Percentiles rank a stretch among this genome's conserved stretches.
Conservation (phyloP, 1,140 invertebrate species). For the Drosophila tani region DNA sequence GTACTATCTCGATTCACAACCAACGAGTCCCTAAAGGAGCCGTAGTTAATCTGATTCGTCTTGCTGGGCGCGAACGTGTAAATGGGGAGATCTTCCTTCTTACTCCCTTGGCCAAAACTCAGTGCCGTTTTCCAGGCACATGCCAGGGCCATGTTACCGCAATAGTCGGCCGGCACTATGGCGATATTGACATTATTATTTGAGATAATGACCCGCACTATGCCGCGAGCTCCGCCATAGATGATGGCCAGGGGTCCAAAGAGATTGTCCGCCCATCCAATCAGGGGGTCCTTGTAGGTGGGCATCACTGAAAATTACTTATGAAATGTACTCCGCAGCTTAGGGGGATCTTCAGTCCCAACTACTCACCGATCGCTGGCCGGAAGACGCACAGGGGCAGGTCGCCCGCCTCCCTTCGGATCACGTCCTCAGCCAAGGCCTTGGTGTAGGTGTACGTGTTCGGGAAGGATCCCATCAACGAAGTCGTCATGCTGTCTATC, state of each 20-base stretch:
- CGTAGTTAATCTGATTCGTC: constrained; percentile 88
- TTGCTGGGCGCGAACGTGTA: constrained; percentile 89
- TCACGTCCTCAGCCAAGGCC: constrained; percentile 90
- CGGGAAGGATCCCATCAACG: constrained; percentile 89
- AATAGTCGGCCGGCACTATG: constrained; percentile 92
- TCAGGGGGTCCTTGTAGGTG: constrained; percentile 89
- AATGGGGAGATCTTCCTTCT: constrained; percentile 84
- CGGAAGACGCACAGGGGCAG: constrained; percentile 91
- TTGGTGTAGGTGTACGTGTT: constrained; percentile 95
- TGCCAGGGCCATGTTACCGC: constrained; percentile 90
- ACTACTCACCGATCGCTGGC: constrained; percentile 89
- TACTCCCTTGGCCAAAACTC: background rate
- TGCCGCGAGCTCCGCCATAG: constrained; percentile 89
- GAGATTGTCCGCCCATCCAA: constrained; percentile 95
- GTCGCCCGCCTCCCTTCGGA: constrained; percentile 87
- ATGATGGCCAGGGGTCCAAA: constrained; percentile 93
- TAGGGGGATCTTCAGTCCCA: constrained; percentile 45
- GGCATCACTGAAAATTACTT: constrained; percentile 90
- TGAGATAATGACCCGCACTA: constrained; percentile 89
- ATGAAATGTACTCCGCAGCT: background rate
- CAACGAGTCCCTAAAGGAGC: constrained; percentile 84
- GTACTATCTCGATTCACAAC: constrained; percentile 56
- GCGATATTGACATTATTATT: constrained; percentile 81
- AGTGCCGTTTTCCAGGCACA: constrained; percentile 89
- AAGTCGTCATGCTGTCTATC: constrained; percentile 88